Percentiles rank a stretch among this genome's conserved stretches.
These are phyloP conservation scores for Pachymerium ferrugineum DNA, from an alignment of 2,888 invertebrate species.

Conservation along the genomic window DNA sequence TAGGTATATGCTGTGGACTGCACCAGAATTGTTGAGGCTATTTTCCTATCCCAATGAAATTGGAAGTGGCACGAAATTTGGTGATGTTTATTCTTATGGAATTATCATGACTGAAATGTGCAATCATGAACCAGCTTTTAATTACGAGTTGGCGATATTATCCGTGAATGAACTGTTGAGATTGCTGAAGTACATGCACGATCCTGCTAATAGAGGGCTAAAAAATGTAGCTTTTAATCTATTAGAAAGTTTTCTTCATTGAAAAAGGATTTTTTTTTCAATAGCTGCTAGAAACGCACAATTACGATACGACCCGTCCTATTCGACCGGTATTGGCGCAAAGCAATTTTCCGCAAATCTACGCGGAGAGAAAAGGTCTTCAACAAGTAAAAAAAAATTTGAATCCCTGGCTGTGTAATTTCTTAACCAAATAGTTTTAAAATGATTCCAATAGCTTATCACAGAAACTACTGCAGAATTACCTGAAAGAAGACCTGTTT, in stretches of 20 bases:
- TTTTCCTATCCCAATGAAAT: neutral
- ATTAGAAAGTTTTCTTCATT: neutral
- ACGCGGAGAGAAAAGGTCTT: neutral
- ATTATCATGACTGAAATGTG: constrained; percentile 27
- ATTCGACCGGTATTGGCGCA: neutral
- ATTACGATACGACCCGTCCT: neutral
- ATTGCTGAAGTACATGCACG: neutral
- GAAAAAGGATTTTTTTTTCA: neutral
- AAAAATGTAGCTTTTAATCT: neutral
- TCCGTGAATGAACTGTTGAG: neutral
- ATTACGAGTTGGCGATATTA: neutral
- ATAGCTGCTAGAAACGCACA: neutral
- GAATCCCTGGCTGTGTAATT: no score
- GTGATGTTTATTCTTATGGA: constrained; percentile 18
- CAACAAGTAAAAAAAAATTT: neutral
- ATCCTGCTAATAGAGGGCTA: constrained; percentile 8
- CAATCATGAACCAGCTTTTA: neutral
- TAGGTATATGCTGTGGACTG: constrained; percentile 23
- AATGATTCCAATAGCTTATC: neutral
- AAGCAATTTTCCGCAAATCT: neutral
- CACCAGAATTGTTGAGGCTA: constrained; percentile 17
- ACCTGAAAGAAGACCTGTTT: neutral
- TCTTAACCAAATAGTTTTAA: no score
- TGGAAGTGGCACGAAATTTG: constrained; percentile 5
- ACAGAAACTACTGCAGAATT: neutral